A percentile compares a stretch with the other conserved stretches of the same genome.
Evolutionary conservation across 1,140 invertebrate genomes (phyloP).

Genomic region (Drosophila pandora): DNA sequence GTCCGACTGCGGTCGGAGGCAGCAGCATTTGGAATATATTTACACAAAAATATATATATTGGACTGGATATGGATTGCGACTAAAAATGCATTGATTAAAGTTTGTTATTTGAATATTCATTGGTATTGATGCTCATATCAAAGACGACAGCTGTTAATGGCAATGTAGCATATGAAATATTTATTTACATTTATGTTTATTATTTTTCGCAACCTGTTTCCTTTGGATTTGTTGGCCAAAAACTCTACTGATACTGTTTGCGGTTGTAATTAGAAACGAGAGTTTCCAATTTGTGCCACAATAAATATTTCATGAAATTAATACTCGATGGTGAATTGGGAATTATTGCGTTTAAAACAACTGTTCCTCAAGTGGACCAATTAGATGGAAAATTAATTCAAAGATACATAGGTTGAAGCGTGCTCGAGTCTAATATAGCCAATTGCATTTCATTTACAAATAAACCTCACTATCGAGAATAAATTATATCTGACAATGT

Average conservation of each 20-base stretch:
- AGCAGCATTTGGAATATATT: conserved; percentile 29
- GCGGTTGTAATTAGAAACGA: conserved; percentile 64
- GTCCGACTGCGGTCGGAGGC: conserved; percentile 44
- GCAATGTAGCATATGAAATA: conserved; percentile 45
- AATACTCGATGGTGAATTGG: conserved; percentile 34
- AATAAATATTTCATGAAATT: conserved; percentile 57
- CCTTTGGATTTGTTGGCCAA: conserved; percentile 41
- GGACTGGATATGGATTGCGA: conserved; percentile 4
- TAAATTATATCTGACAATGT: conserved; percentile 9
- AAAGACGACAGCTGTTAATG: conserved; percentile 45
- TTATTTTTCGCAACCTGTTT: conserved; percentile 53
- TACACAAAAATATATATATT: conserved; percentile 18
- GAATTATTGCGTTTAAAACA: conserved; percentile 21
- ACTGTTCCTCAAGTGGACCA: conserved; percentile 14
- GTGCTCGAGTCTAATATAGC: conserved; percentile 28
- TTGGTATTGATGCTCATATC: conserved; percentile 32
- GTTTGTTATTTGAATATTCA: conserved; percentile 66
- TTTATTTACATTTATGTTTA: conserved; percentile 48
- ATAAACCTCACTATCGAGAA: conserved; percentile 3
- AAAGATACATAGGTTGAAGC: conserved; percentile 8
- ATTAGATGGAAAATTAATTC: conserved; percentile 12
- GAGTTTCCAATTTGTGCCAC: conserved; percentile 41
- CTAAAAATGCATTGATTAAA: conserved; percentile 52
- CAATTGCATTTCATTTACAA: conserved; percentile 23
- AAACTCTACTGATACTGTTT: conserved; percentile 41